Percentiles rank a stretch among this genome's conserved stretches.
These are phyloP conservation scores for Xenopus laevis DNA, from an alignment of 2,113 vertebrate genomes.

Conservation along the genomic window DNA sequence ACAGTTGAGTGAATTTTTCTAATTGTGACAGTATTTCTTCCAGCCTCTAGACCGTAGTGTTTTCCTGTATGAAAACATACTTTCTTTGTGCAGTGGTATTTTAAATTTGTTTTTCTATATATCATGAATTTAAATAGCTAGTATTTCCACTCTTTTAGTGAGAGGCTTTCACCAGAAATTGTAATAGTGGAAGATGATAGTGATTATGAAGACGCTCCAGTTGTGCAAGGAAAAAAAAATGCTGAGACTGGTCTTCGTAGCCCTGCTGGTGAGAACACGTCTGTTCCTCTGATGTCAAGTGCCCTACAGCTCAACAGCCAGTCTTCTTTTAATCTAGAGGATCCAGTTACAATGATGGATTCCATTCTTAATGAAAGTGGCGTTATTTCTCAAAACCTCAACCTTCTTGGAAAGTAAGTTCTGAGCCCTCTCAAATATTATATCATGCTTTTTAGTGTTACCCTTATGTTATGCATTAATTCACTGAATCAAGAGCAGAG, in stretches of 20 bases:
- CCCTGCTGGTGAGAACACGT: slow-evolving; percentile 48
- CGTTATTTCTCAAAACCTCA: slow-evolving; percentile 88
- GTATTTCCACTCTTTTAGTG: not conserved
- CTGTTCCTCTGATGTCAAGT: slow-evolving; percentile 65
- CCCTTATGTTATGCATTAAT: not conserved
- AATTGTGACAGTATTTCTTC: too few relatives aligned
- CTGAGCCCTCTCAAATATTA: slow-evolving; percentile 50
- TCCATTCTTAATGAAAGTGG: slow-evolving; percentile 88
- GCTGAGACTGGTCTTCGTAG: slow-evolving; percentile 40
- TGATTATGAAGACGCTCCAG: slow-evolving; percentile 63
- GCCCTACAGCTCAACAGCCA: slow-evolving; percentile 78
- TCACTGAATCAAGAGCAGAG: not conserved
- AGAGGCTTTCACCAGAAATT: slow-evolving; percentile 67
- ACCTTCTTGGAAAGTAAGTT: slow-evolving; percentile 92
- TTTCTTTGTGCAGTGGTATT: too few relatives aligned
- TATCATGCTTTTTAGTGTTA: not conserved
- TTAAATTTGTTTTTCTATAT: too few relatives aligned
- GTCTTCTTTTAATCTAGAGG: slow-evolving; percentile 74
- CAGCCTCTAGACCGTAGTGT: too few relatives aligned
- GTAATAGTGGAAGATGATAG: slow-evolving; percentile 83
- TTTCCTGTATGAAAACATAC: too few relatives aligned
- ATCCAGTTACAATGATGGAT: slow-evolving; percentile 94
- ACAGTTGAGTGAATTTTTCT: too few relatives aligned
- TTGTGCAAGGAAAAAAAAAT: slow-evolving; percentile 64
- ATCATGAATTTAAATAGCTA: too few relatives aligned